Base-by-base conservation (phyloP, 2,797 vertebrate species). In the Sphaeramia orbicularis region DNA sequence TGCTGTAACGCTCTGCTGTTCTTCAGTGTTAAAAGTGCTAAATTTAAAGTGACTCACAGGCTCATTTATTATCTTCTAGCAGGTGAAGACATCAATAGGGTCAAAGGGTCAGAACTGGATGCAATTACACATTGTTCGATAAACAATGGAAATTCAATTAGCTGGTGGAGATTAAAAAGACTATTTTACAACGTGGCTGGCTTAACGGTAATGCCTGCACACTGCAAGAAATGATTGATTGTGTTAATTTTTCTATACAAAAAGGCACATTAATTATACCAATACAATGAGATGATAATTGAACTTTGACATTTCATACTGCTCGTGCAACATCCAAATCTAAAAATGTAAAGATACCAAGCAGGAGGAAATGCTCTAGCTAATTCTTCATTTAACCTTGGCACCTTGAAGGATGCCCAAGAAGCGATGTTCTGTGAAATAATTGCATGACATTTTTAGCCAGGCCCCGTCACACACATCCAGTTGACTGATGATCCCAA, bases 391-490 rank as follows among this genome's bases (percentile, higher is more conserved):
- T 70, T 72, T 61, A 65, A 86, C 81, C 76, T 79, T 81, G 51
- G n/a, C 57, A 66, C 38, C 24, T 13, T 72, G 63, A 86, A 83
- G 72, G 76, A 76, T 84, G 70, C 48, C 36, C 48, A 58, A 71
- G 51, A 41, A 68, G 68, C 49, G 42, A 19, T 0, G 14, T 48
- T 54, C 16, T 41, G 36, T 54, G 21, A 49, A 74, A 71, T 77
- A 74, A 80, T 74, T 74, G 65, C 53, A 5, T 63, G 65, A 75
- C 73, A 69, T 75, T 60, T 84, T 81, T 63, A 73, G 52, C 63
- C 41, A 19, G 24, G 21, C 42, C 36, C 45, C 50, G 10, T 50
- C 62, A 19, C 59, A 42, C 19, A 13, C 60, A 43, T 43, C 2
- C 44, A 50, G 66, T 18, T 71, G 36, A 76, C 54, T 42, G 61